Conservation (phyloP, 2,797 vertebrate genomes). For the Sciurus vulgaris region DNA sequence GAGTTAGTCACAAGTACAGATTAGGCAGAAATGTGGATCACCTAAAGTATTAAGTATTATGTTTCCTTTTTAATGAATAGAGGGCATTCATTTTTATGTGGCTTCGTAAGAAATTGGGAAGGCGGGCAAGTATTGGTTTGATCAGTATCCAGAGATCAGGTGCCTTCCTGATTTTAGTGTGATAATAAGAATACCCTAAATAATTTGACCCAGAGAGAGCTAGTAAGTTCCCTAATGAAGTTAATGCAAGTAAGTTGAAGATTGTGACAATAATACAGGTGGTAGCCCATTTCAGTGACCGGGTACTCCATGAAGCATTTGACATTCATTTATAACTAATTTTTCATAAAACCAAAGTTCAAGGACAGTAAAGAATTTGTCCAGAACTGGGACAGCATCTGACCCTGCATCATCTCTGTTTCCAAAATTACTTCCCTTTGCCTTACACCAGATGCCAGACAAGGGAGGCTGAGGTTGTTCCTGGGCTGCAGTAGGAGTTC, state of each 20-base stretch:
- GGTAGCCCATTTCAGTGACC: not conserved
- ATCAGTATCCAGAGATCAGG: not conserved
- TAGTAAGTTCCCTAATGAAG: not conserved
- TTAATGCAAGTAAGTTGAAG: not conserved
- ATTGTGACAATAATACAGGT: not conserved
- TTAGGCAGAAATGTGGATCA: not conserved
- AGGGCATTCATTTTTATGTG: not conserved
- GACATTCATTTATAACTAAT: not conserved
- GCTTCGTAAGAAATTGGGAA: not conserved
- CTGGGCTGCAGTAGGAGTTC: not conserved
- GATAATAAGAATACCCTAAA: conserved; percentile 3
- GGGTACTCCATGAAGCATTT: not conserved
- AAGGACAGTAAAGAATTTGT: not conserved
- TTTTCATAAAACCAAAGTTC: conserved; percentile 3
- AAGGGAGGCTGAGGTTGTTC: not conserved
- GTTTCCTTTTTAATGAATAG: conserved; percentile 37
- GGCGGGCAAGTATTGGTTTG: not conserved
- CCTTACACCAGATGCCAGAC: not conserved
- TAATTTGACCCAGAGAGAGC: not conserved
- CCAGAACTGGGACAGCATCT: not conserved
- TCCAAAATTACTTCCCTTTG: conserved; percentile 1
- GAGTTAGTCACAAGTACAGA: not conserved
- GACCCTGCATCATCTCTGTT: not conserved
- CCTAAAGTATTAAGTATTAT: not conserved
- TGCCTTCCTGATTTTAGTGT: not conserved